Base-by-base conservation (phyloP, 1,140 invertebrate species). In the Aleiodes sp. region DNA sequence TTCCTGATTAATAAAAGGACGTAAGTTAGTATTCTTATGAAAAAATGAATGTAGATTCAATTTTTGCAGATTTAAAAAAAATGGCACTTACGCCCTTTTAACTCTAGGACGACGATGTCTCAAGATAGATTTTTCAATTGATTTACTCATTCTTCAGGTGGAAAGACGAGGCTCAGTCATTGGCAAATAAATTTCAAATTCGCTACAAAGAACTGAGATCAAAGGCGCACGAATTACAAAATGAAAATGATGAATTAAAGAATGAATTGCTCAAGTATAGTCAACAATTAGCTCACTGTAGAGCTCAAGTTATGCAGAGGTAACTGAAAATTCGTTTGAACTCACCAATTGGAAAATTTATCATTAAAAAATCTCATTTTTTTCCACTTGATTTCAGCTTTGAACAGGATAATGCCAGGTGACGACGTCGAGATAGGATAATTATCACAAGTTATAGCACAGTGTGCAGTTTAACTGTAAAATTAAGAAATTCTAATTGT, bases 111-210 rank as follows among this genome's bases (percentile, higher is more conserved):
- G n/a, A n/a, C n/a, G n/a, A n/a, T n/a, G n/a, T n/a, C n/a, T n/a
- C n/a, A n/a, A 74, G 70, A 64, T 60, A 79, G 6, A 65, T 56
- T 14, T 56, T 62, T 76, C 39, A 71, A 9, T 61, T n/a, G n/a
- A n/a, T n/a, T 31, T 1, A 43, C 35, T 64, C 46, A 71, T 61
- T 72, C 76, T 75, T 72, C 75, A 90, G 89, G 66, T 90, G 89
- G 88, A 89, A 88, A 78, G 87, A 89, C 65, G 90, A 91, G 16
- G 89, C 91, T 74, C 83, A 91, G 57, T 87, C 88, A 39, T 87
- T 91, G 70, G 89, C 89, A 4, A 78, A 80, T 1, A 91, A 89
- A 78, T 87, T 92, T 68, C 89, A 91, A 77, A 85, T 79, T 52
- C 87, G 88, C 72, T 80, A 89, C 8, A 86, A 88, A 66, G 82